Evolutionary conservation across 2,888 invertebrate genomes (phyloP).

Genomic region (Nipponacmea schrenckii): DNA sequence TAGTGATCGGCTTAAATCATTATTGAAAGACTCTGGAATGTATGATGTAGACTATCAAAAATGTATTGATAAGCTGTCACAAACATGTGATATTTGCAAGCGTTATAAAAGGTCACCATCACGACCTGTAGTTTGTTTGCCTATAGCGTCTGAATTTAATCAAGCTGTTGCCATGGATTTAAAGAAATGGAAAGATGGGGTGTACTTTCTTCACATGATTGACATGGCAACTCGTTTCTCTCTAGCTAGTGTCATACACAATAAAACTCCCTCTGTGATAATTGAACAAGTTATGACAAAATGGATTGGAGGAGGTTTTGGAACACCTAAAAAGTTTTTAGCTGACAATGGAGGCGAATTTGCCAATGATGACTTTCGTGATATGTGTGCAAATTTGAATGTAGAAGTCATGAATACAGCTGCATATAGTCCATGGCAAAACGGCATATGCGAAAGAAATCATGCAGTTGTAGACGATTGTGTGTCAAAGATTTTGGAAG

Average conservation of each 20-base stretch:
- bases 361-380: slow-evolving; percentile 10
- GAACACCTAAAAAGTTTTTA: slow-evolving; percentile 12
- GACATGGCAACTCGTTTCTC: slow-evolving; percentile 16
- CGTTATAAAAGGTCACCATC: slow-evolving; percentile 10
- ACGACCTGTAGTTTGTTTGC: slow-evolving; percentile 18
- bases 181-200: slow-evolving; percentile 1
- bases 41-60: too few species aligned
- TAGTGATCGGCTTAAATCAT: too few species aligned
- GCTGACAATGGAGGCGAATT: slow-evolving; percentile 22
- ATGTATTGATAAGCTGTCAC: too few species aligned
- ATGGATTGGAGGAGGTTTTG: slow-evolving; percentile 20
- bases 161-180: slow-evolving; percentile 21
- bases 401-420: slow-evolving; percentile 14
- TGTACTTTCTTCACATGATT: slow-evolving; percentile 19
- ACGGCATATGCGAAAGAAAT: too few species aligned
- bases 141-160: slow-evolving; percentile 22
- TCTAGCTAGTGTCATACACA: slow-evolving; percentile 11
- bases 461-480: slow-evolving; percentile 20
- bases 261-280: slow-evolving; percentile 13
- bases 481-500: slow-evolving; percentile 8
- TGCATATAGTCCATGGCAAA: too few species aligned
- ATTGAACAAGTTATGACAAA: slow-evolving; percentile 13
- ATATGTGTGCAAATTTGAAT: slow-evolving; percentile 17
- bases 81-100: too few species aligned
- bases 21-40: too few species aligned